Evolutionary conservation across 2,888 invertebrate genomes (phyloP).

Genomic region (Synergus gifuensis): DNA sequence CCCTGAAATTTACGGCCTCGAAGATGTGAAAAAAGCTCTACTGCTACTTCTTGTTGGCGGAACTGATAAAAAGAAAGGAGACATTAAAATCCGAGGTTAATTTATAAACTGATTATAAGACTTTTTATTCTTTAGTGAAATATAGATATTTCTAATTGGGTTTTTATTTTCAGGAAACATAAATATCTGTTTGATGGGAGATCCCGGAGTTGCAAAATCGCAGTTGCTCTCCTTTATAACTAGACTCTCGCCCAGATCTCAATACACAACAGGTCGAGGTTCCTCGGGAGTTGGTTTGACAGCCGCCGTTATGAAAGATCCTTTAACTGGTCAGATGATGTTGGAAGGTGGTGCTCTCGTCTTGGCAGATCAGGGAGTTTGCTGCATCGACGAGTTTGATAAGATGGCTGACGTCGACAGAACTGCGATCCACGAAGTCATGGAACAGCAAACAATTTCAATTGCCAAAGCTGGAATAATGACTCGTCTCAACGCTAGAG

Average conservation of each 20-base stretch:
- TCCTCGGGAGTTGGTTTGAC: conserved; percentile 99
- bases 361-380: conserved; percentile 96
- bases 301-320: conserved; percentile 98
- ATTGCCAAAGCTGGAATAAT: conserved; percentile 99
- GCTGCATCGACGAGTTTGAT: conserved; percentile 99
- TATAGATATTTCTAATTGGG: background rate
- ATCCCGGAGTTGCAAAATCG: conserved; percentile 99
- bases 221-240: conserved; percentile 97
- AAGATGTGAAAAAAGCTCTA: conserved; percentile 98
- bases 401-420: conserved; percentile 98
- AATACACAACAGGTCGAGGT: conserved; percentile 97
- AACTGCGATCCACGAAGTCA: conserved; percentile 98
- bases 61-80: conserved; percentile 92
- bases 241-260: conserved; percentile 93
- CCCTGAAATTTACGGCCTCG: conserved; percentile 99
- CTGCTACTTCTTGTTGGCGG: conserved; percentile 94
- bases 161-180: conserved; percentile 84
- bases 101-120: background rate
- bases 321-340: conserved; percentile 97
- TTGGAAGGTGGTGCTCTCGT: conserved; percentile 98
- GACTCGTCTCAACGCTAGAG: conserved; percentile 98
- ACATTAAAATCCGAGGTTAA: conserved; percentile 95
- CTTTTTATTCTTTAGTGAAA: background rate
- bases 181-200: conserved; percentile 99
- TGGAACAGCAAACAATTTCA: conserved; percentile 99